Conservation (phyloP, 2,888 invertebrate genomes). For the Diarsia rubi region DNA sequence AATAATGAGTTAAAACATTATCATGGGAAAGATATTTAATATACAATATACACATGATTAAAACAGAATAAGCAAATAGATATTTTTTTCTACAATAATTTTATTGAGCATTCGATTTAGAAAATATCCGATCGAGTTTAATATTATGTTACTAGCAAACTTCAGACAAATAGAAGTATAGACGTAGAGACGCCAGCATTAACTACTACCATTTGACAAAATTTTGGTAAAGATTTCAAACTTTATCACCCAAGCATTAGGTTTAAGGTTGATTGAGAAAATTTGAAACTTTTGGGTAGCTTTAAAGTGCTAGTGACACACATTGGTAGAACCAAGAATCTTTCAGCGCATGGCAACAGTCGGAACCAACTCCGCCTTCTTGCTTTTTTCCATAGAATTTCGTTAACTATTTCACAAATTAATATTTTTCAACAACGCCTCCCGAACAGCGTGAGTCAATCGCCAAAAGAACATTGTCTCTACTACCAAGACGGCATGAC, state of each 20-base stretch:
- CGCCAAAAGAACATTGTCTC: neutral
- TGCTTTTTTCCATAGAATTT: neutral
- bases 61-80: constrained; percentile 40
- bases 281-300: too few species aligned
- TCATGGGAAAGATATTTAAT: neutral
- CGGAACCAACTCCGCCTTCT: neutral
- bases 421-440: neutral
- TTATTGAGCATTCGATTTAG: constrained; percentile 48
- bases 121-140: neutral
- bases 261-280: neutral
- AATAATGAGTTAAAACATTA: too few species aligned
- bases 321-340: neutral
- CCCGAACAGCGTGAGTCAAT: neutral
- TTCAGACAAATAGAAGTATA: neutral
- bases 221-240: too few species aligned
- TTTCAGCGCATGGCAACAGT: neutral
- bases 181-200: too few species aligned
- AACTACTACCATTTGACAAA: too few species aligned
- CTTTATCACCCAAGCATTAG: too few species aligned
- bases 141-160: too few species aligned
- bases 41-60: constrained; percentile 19
- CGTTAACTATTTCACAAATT: neutral
- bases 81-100: constrained; percentile 13
- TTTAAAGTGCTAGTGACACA: too few species aligned
- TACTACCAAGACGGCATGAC: neutral